Percentiles rank a stretch among this genome's conserved stretches.
These are phyloP conservation scores for Sciurus niger DNA, from an alignment of 2,113 vertebrate genomes.

Conservation along the genomic window DNA sequence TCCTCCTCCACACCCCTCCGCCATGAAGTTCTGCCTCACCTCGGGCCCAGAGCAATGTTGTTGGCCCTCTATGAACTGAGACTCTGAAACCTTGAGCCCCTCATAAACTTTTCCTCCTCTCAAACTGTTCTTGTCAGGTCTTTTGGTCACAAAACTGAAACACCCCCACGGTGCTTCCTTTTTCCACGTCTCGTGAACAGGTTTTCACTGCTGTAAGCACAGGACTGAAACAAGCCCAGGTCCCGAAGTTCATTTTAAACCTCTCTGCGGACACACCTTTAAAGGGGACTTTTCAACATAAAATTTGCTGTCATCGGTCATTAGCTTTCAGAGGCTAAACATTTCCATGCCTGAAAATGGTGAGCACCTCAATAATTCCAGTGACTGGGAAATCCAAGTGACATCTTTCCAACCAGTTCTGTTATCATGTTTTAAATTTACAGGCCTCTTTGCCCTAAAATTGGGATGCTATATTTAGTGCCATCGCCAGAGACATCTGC, in stretches of 20 bases:
- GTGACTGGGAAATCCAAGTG: constrained; percentile 59
- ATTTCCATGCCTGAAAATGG: neutral
- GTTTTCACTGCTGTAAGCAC: constrained; percentile 15
- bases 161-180: neutral
- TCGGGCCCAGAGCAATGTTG: too few species aligned
- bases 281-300: neutral
- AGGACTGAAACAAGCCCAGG: neutral
- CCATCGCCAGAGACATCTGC: constrained; percentile 65
- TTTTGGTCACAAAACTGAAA: too few species aligned
- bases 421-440: constrained; percentile 62
- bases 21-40: too few species aligned
- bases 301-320: neutral
- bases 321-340: constrained; percentile 46
- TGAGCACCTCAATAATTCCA: neutral
- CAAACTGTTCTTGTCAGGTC: too few species aligned
- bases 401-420: constrained; percentile 55
- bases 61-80: too few species aligned
- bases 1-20: too few species aligned
- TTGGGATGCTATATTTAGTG: constrained; percentile 69
- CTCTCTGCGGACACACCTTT: neutral
- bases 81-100: too few species aligned
- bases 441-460: constrained; percentile 76
- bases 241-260: neutral
- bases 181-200: neutral
- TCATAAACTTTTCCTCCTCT: too few species aligned